Evolutionary conservation across 2,797 vertebrate genomes (phyloP), one percentile per base, ranked within the genome.

Genomic region (Myotis pilosus): DNA sequence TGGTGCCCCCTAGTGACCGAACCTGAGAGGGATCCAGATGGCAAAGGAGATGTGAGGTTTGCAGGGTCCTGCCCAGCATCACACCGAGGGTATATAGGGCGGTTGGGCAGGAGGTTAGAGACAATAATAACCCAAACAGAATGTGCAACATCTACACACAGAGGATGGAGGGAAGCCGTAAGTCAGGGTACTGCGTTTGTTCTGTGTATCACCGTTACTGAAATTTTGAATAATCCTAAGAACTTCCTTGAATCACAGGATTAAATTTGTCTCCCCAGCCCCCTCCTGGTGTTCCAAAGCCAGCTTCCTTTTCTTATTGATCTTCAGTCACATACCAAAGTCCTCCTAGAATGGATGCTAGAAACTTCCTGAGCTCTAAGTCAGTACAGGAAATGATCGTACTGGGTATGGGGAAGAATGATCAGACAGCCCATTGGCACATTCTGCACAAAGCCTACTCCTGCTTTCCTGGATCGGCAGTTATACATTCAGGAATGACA

Each of bases 401-500:
- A 66, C 55, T 88, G 74, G 8, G 30, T 19, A 36, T 16, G 51
- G 7, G 19, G 55, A 60, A 83, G 80, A 68, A 79, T 72, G 36
- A 71, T 64, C 60, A 74, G 83, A 57, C 33, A 36, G 30, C 33
- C 74, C 64, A 44, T 49, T 33, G 60, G 33, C 25, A 78, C 66
- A 78, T 75, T 72, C 30, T 19, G 36, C 28, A 47, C 49, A 64
- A 57, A 76, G 84, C 41, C 87, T 69, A 28, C 2, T 25, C 76
- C 33, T 25, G 68, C 55, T 49, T 80, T 62, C 89, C 3, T 33
- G 9, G 71, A 66, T 64, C 64, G 38, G 38, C 53, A 53, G 72
- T 72, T 81, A 69, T 47, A n/a, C 69, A 36, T 78, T 81, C 66
- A 72, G 82, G 90, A 85, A 80, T 92, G 92, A 92, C 94, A 96